Conservation (phyloP, 2,797 vertebrate species). For the Picus viridis region DNA sequence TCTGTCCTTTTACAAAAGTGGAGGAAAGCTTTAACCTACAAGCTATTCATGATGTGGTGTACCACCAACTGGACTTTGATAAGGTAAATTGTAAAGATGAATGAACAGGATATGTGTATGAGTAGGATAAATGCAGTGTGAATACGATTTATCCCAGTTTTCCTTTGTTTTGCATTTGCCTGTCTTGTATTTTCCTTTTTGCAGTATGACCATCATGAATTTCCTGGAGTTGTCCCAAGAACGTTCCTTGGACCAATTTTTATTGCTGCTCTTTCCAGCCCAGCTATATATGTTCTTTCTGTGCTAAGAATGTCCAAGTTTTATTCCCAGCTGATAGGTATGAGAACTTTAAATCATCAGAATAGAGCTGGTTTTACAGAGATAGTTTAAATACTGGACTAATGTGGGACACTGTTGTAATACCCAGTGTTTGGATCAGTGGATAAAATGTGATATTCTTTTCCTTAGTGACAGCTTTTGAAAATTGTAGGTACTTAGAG, state of each 20-base stretch:
- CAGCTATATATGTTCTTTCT: constrained; percentile 80
- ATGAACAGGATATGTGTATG: neutral
- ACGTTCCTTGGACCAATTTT: constrained; percentile 92
- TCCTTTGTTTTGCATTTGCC: neutral
- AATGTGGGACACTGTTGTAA: neutral
- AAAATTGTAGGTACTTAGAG: neutral
- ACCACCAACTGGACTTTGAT: constrained; percentile 86
- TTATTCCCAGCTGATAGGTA: constrained; percentile 90
- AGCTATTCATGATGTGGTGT: constrained; percentile 92
- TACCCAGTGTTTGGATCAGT: neutral
- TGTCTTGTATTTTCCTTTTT: neutral
- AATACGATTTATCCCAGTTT: neutral
- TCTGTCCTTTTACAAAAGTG: constrained; percentile 95
- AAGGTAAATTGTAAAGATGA: constrained; percentile 78
- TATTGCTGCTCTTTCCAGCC: constrained; percentile 84
- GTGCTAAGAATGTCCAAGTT: constrained; percentile 86
- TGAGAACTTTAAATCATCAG: neutral
- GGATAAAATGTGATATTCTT: neutral
- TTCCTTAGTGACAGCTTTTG: neutral
- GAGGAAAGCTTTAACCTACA: constrained; percentile 98
- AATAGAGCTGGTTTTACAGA: neutral
- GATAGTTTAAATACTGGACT: neutral
- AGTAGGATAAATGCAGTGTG: neutral
- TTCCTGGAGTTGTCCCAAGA: constrained; percentile 95
- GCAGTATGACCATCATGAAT: constrained; percentile 96